phyloP scores from a whole-genome alignment of 2,797 vertebrate species.

The Cuculus canorus region DNA sequence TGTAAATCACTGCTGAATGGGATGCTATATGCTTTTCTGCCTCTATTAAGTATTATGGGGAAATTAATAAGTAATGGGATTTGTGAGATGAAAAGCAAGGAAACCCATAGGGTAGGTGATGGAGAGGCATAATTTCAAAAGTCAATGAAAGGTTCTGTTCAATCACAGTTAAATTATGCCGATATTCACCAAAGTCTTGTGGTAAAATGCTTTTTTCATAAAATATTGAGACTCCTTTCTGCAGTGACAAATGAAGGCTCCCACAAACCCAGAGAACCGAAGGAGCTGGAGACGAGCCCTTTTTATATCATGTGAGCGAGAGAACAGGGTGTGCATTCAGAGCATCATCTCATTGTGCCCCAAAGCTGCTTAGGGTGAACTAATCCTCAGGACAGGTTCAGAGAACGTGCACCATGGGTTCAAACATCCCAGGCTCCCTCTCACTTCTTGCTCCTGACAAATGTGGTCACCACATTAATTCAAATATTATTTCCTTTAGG shows the following conservation, averaged over 20 bases:
- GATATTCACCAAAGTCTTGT: conserved; percentile 60
- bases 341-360: neutral
- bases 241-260: conserved; percentile 55
- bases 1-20: conserved; percentile 72
- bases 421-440: neutral
- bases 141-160: conserved; percentile 78
- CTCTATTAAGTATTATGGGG: conserved; percentile 64
- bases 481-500: neutral
- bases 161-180: conserved; percentile 77
- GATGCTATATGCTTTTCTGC: conserved; percentile 62
- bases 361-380: neutral
- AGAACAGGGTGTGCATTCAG: neutral
- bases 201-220: conserved; percentile 69
- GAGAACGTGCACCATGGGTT: accelerated
- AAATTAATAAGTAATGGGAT: conserved; percentile 78
- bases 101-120: conserved; percentile 73
- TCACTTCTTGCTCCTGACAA: neutral
- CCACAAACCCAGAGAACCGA: neutral
- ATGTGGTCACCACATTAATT: neutral
- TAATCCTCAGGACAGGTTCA: neutral
- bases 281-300: neutral
- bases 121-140: conserved; percentile 76
- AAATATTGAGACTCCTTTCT: conserved; percentile 75
- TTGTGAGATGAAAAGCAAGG: conserved; percentile 73
- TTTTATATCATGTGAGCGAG: neutral